Conservation (phyloP, 2,797 vertebrate genomes). For the Characodon lateralis region DNA sequence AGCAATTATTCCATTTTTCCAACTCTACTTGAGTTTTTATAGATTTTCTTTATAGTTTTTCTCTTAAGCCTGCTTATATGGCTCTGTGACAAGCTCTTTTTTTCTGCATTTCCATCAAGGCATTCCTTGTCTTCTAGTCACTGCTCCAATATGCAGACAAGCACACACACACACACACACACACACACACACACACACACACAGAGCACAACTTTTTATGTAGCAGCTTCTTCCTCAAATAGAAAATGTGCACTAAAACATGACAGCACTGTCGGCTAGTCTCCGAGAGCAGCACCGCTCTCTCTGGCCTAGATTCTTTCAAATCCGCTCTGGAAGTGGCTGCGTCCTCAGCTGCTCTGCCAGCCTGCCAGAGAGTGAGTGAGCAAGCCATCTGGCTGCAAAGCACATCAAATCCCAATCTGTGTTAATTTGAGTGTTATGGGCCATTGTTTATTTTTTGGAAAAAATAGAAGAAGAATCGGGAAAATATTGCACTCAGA, state of each 20-base stretch:
- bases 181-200: constrained; percentile 21
- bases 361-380: constrained; percentile 71
- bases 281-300: constrained; percentile 76
- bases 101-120: constrained; percentile 67
- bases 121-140: constrained; percentile 64
- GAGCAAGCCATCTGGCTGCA: constrained; percentile 77
- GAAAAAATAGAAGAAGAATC: constrained; percentile 13
- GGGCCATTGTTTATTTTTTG: constrained; percentile 79
- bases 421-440: constrained; percentile 82
- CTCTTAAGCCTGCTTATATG: constrained; percentile 47
- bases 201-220: constrained; percentile 58
- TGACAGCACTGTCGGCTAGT: constrained; percentile 80
- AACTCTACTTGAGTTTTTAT: not conserved
- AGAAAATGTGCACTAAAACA: constrained; percentile 82
- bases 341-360: constrained; percentile 78
- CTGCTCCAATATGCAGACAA: constrained; percentile 30
- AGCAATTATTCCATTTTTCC: constrained; percentile 9
- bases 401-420: constrained; percentile 82
- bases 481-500: constrained; percentile 40
- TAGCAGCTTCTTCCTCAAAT: constrained; percentile 75
- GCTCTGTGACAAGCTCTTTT: constrained; percentile 60
- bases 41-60: not conserved
- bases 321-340: constrained; percentile 80
- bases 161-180: constrained; percentile 9
- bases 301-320: constrained; percentile 81